A percentile compares a stretch with the other conserved stretches of the same genome.
Conservation (phyloP, 2,888 invertebrate species). For the Cremastinae sp. region DNA sequence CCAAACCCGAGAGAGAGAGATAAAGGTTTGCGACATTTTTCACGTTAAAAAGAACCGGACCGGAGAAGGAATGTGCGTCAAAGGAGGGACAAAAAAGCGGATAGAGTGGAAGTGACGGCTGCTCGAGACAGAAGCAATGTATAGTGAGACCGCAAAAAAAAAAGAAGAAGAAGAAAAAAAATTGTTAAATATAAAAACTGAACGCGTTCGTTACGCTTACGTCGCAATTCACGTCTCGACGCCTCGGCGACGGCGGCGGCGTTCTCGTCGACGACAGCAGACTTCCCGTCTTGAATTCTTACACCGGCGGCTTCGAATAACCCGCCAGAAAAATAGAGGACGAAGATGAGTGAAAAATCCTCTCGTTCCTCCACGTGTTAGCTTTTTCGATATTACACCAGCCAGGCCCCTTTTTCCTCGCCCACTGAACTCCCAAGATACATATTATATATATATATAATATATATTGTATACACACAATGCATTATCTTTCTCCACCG, state of each 20-base stretch:
- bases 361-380: constrained; percentile 2
- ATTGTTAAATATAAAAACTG: too few relatives aligned
- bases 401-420: constrained; percentile 25
- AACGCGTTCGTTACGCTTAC: constrained; percentile 71
- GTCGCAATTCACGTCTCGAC: constrained; percentile 70
- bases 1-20: too few relatives aligned
- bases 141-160: constrained; percentile 5
- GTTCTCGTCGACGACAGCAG: constrained; percentile 63
- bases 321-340: constrained; percentile 3
- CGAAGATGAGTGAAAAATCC: constrained; percentile 21
- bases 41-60: constrained; percentile 71
- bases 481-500: neutral
- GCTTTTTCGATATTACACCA: constrained; percentile 41
- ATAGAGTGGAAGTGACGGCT: constrained; percentile 33
- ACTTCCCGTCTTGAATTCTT: constrained; percentile 48
- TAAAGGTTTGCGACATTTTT: constrained; percentile 66
- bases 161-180: constrained; percentile 50
- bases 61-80: constrained; percentile 46
- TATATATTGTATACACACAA: constrained; percentile 19
- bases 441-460: neutral
- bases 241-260: constrained; percentile 63
- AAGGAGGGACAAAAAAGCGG: constrained; percentile 40
- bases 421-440: constrained; percentile 25
- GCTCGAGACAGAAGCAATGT: constrained; percentile 55
- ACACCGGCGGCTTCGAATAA: constrained; percentile 41